Percentiles rank a stretch among this genome's conserved stretches.
Evolutionary conservation across 2,113 vertebrate genomes (phyloP).

Genomic region (Hippocampus zosterae): DNA sequence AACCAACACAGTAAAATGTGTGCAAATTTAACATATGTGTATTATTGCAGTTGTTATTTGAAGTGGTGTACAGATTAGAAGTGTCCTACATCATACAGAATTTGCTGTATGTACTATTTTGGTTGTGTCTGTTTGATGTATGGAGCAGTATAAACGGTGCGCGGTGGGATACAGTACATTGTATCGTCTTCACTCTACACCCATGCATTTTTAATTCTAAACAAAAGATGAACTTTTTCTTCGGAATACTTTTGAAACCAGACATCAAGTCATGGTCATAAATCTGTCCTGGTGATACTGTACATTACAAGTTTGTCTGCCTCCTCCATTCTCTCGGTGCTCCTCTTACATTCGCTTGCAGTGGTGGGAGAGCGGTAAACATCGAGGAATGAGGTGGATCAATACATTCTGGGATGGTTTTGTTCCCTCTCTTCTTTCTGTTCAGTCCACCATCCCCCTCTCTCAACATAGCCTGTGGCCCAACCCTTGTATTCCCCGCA

Average conservation of each 20-base stretch:
- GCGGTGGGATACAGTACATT: neutral
- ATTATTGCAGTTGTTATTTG: neutral
- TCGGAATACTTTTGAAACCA: neutral
- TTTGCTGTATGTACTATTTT: neutral
- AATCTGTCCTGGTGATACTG: conserved; percentile 31
- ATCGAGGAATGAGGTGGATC: conserved; percentile 26
- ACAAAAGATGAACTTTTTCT: neutral
- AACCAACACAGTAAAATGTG: neutral
- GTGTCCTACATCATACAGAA: neutral
- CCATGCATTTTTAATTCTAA: neutral
- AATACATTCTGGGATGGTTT: conserved; percentile 38
- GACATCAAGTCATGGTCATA: conserved; percentile 25
- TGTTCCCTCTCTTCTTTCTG: conserved; percentile 14
- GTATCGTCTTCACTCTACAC: neutral
- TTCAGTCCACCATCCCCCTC: conserved; percentile 27
- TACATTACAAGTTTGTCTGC: conserved; percentile 24
- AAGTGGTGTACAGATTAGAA: neutral
- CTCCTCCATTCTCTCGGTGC: neutral
- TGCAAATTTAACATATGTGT: neutral
- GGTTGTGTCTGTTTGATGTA: neutral
- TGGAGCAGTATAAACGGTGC: neutral
- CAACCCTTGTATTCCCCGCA: neutral
- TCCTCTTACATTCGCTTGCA: conserved; percentile 22
- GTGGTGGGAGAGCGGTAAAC: conserved; percentile 19
- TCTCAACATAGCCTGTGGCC: conserved; percentile 18